Evolutionary conservation across 2,797 vertebrate species (phyloP).

Genomic region (Anabacerthia variegaticeps): DNA sequence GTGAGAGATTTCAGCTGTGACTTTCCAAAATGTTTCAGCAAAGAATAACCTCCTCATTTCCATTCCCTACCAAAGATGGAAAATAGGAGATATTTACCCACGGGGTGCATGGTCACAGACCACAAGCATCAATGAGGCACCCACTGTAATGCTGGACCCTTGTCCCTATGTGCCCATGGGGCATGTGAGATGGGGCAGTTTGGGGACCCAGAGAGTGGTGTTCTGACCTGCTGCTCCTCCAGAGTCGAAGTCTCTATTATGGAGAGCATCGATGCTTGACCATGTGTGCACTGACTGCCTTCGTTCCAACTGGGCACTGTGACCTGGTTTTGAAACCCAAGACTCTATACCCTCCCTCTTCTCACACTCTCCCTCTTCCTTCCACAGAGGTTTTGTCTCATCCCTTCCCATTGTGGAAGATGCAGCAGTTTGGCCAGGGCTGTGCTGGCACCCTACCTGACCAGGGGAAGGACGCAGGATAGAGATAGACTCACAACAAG

Average conservation of each 20-base stretch:
- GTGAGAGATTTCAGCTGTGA: slow-evolving; percentile 15
- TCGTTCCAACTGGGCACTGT: neutral
- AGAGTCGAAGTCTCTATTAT: neutral
- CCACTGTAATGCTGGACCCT: accelerated
- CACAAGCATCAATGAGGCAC: neutral
- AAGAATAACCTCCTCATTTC: neutral
- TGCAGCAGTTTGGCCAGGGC: neutral
- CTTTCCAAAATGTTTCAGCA: slow-evolving; percentile 24
- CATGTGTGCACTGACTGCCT: neutral
- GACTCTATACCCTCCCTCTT: neutral
- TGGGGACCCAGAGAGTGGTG: neutral
- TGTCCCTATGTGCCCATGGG: neutral
- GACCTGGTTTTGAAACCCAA: neutral
- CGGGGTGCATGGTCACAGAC: neutral
- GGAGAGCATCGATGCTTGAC: neutral
- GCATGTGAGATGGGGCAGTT: neutral
- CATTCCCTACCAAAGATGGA: neutral
- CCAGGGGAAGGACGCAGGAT: neutral
- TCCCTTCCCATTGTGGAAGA: neutral
- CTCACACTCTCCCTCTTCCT: neutral
- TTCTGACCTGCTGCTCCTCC: neutral
- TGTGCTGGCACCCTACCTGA: neutral
- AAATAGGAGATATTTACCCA: neutral
- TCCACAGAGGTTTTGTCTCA: neutral
- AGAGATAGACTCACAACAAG: neutral